Percentiles rank a stretch among this genome's conserved stretches.
phyloP scores from a whole-genome alignment of 2,888 invertebrate species.

The Neria commutata region DNA sequence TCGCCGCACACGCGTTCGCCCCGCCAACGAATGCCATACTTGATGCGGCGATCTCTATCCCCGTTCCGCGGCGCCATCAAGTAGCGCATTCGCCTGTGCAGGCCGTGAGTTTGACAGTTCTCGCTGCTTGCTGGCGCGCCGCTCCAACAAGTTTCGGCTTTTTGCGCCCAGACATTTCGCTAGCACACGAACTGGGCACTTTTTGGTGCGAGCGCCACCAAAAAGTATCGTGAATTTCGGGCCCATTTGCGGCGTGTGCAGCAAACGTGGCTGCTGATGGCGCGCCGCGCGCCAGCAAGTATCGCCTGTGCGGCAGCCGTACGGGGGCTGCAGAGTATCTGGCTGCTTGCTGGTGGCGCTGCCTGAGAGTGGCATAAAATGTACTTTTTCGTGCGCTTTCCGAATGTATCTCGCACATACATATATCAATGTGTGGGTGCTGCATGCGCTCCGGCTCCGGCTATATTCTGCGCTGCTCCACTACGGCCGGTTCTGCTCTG shows the following conservation, averaged over 20 bases:
- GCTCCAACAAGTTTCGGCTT: conserved; percentile 47
- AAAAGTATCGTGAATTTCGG: conserved; percentile 47
- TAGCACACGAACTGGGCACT: conserved; percentile 43
- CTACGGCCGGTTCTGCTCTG: background rate
- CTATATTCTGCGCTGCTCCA: conserved; percentile 20
- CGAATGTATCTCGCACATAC: background rate
- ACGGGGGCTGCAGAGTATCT: background rate
- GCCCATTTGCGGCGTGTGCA: conserved; percentile 25
- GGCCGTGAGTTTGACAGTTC: conserved; percentile 58
- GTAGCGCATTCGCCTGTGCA: conserved; percentile 45
- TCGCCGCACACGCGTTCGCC: conserved; percentile 25
- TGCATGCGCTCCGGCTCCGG: conserved; percentile 20
- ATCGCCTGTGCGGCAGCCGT: conserved; percentile 21
- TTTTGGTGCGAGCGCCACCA: conserved; percentile 56
- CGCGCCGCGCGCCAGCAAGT: conserved; percentile 44
- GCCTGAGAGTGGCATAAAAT: conserved; percentile 41
- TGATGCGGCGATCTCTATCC: conserved; percentile 53
- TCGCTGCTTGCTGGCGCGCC: conserved; percentile 56
- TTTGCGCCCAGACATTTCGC: conserved; percentile 34
- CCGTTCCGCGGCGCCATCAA: conserved; percentile 58
- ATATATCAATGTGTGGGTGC: conserved; percentile 28
- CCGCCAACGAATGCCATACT: conserved; percentile 36
- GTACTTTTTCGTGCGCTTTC: conserved; percentile 29
- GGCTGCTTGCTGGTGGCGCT: conserved; percentile 21
- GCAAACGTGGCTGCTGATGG: conserved; percentile 43